phyloP scores from a whole-genome alignment of 2,797 vertebrate genomes.

The Pipistrellus kuhlii region DNA sequence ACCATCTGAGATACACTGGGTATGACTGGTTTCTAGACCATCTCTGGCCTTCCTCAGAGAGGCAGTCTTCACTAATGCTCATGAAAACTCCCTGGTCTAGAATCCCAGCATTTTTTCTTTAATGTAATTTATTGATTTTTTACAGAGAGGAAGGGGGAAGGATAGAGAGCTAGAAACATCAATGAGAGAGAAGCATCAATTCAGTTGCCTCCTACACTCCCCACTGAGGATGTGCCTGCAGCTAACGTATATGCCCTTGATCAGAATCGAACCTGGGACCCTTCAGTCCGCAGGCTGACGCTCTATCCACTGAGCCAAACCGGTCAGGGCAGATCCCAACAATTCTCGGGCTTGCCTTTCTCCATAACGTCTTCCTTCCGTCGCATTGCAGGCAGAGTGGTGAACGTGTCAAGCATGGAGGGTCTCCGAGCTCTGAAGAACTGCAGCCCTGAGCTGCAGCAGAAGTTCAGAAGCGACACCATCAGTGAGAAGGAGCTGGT shows the following conservation, averaged over 20 bases:
- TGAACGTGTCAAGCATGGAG: conserved; percentile 92
- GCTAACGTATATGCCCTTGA: too few species aligned
- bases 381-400: conserved; percentile 90
- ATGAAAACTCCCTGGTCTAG: neutral
- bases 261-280: too few species aligned
- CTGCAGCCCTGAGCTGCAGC: conserved; percentile 91
- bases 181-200: too few species aligned
- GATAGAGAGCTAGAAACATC: too few species aligned
- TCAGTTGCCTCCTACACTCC: too few species aligned
- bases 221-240: too few species aligned
- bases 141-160: too few species aligned
- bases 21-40: neutral
- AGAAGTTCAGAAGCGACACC: conserved; percentile 91
- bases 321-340: neutral
- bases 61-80: neutral
- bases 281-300: too few species aligned
- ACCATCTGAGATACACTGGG: neutral
- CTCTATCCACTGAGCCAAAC: too few species aligned
- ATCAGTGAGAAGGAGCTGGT: conserved; percentile 94
- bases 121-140: too few species aligned
- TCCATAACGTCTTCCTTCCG: fast-evolving
- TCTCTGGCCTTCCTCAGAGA: neutral
- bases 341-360: neutral
- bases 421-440: conserved; percentile 81
- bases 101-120: neutral